A percentile compares a stretch with the other conserved stretches of the same genome.
Evolutionary conservation across 2,888 invertebrate species (phyloP).

Genomic region (Ophraella communa): DNA sequence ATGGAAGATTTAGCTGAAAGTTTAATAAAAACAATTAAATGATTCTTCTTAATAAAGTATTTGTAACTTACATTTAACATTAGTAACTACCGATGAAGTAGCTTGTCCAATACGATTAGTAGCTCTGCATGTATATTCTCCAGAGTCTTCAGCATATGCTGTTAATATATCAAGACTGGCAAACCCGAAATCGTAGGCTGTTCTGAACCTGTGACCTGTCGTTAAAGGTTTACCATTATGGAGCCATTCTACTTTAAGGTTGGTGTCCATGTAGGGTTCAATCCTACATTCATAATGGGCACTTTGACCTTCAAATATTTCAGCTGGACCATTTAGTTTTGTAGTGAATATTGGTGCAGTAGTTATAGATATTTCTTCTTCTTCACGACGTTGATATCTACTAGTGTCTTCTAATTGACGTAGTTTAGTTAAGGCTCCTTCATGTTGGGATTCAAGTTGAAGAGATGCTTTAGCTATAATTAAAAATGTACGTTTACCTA

Average conservation of each 20-base stretch:
- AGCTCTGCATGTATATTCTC: slow-evolving; percentile 87
- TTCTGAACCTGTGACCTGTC: slow-evolving; percentile 90
- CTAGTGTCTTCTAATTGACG: slow-evolving; percentile 84
- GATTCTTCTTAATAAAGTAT: background rate
- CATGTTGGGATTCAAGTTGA: slow-evolving; percentile 87
- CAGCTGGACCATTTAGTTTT: slow-evolving; percentile 85
- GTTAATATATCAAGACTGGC: slow-evolving; percentile 94
- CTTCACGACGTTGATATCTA: slow-evolving; percentile 80
- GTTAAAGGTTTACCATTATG: slow-evolving; percentile 89
- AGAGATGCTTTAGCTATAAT: slow-evolving; percentile 81
- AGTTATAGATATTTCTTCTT: slow-evolving; percentile 79
- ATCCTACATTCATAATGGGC: slow-evolving; percentile 93
- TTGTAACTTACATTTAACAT: slow-evolving; percentile 76
- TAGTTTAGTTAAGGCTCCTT: slow-evolving; percentile 85
- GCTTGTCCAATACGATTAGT: slow-evolving; percentile 87
- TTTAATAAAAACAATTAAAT: slow-evolving; percentile 23
- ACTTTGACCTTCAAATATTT: slow-evolving; percentile 85
- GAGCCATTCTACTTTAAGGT: slow-evolving; percentile 91
- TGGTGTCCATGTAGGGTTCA: slow-evolving; percentile 89
- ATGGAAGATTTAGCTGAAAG: slow-evolving; percentile 79
- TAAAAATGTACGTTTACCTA: slow-evolving; percentile 22
- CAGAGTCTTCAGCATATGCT: slow-evolving; percentile 93
- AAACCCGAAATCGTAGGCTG: slow-evolving; percentile 96
- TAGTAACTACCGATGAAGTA: slow-evolving; percentile 78
- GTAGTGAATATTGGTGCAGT: slow-evolving; percentile 87